Base-by-base conservation (phyloP, 2,797 vertebrate genomes). In the Pelodytes ibericus region DNA sequence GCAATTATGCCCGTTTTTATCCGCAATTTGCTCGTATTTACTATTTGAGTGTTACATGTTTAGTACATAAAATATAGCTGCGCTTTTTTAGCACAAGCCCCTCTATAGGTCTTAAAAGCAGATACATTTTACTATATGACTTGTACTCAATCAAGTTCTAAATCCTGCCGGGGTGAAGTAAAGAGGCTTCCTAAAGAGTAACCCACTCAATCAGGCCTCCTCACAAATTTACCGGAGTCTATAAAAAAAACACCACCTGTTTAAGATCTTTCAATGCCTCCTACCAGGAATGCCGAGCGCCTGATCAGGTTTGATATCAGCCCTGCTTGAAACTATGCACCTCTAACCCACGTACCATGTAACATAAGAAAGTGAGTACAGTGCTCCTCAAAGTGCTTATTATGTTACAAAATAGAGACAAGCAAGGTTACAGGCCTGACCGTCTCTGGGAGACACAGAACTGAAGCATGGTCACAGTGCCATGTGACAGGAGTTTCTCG, bases 201-300 rank as follows among this genome's bases (percentile, higher is more conserved):
- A 20, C 22, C 20, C 49, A 8, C 49, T 53, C 49, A 24, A 7
- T 24, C n/a, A 7, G 49, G 49, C 49, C n/a, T 13, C 49, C 3
- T 20, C 49, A 8, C 49, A 53, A 24, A 53, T 53, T 53, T 22
- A 53, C n/a, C 49, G 49, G n/a, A 0, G 49, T 53, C 49, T 53
- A 90, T 59, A 83, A 86, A 84, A 84, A n/a, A 71, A 9, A n/a
- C n/a, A 20, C n/a, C 49, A 53, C 49, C 88, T 86, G 83, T 44
- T 88, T 89, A 91, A 88, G 92, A 87, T 83, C 90, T 91, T 90
- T 92, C 91, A 66, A 5, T 24, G 49, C 49, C 49, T 24, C 49
- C 49, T 5, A 24, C 49, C 8, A 1, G 41, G 41, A 44, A 44
- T 16, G 41, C 41, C 3, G 3, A 16, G 18, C 13, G 1, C 6